Evolutionary conservation across 2,113 vertebrate species (phyloP).

Genomic region (Chloebia gouldiae): DNA sequence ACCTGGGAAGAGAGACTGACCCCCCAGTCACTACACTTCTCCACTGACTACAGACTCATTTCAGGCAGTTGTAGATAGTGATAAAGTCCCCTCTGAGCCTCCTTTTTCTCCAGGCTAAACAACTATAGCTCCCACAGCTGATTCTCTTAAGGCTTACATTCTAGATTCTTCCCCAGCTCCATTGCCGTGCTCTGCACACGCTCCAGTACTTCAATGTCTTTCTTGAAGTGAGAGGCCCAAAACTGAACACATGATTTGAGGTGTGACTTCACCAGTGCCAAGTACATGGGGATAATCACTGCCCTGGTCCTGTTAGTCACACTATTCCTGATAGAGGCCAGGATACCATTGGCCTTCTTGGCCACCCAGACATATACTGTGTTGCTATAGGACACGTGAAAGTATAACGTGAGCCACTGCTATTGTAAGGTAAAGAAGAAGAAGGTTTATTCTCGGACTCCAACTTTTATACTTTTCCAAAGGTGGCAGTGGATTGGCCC

Average conservation of each 20-base stretch:
- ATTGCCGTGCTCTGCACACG: accelerated
- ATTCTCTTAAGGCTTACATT: background rate
- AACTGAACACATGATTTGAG: background rate
- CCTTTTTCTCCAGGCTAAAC: background rate
- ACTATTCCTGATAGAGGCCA: background rate
- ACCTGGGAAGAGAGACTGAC: background rate
- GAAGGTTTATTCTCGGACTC: too few species aligned
- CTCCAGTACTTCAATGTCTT: background rate
- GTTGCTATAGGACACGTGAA: too few species aligned
- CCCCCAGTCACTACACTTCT: background rate
- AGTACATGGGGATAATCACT: accelerated
- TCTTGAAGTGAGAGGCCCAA: background rate
- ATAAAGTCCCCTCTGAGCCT: background rate
- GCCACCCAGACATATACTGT: background rate
- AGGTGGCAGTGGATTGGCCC: too few species aligned
- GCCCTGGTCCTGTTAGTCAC: background rate
- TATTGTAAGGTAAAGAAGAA: too few species aligned
- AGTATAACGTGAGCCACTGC: too few species aligned
- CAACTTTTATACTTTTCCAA: too few species aligned
- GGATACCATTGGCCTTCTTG: background rate
- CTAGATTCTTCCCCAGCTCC: background rate
- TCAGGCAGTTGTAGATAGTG: background rate
- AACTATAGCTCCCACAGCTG: background rate
- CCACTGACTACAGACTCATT: background rate
- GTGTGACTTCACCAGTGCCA: background rate